Base-by-base conservation (phyloP, 2,113 vertebrate genomes). In the Cyrtonyx montezumae region DNA sequence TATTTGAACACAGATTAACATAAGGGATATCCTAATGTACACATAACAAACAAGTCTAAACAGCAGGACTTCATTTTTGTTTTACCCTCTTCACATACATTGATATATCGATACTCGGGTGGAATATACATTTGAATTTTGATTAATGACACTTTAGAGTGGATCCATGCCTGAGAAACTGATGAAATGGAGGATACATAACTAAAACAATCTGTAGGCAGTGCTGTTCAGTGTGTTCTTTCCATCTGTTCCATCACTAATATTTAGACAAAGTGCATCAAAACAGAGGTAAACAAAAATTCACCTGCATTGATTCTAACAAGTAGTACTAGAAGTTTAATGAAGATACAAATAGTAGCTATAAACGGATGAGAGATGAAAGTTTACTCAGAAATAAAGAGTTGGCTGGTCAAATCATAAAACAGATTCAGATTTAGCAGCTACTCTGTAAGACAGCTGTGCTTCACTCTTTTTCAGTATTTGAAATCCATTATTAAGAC, bases 401-500 rank as follows among this genome's bases (percentile, higher is more conserved):
- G 3, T 40, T 85, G 59, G 70, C 23, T 40, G 37, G 71, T 56
- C 46, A 91, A 90, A 67, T 75, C 40, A 84, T 49, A 90, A 70
- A 67, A 20, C 37, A 89, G 71, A 84, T 79, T 69, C 20, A 65
- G 67, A 61, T 89, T 91, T 70, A 67, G 53, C 37, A 78, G 56
- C 49, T 12, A 46, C 26, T 94, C 37, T 48, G 18, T 46, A 43
- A 74, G 62, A 61, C 16, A 90, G 48, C 15, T 73, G 48, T 63
- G 37, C 20, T 87, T 79, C 70, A 83, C 42, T 32, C 18, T 84
- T 68, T 82, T 46, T 37, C n/a, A 85, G 32, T 34, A 40, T 6
- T 30, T 67, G 53, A 94, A 96, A 93, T 63, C 69, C 49, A 76
- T 71, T 63, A 66, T 32, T 37, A 66, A 43, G 45, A 32, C 53